Evolutionary conservation across 2,797 vertebrate species (phyloP).

Genomic region (Peromyscus eremicus): DNA sequence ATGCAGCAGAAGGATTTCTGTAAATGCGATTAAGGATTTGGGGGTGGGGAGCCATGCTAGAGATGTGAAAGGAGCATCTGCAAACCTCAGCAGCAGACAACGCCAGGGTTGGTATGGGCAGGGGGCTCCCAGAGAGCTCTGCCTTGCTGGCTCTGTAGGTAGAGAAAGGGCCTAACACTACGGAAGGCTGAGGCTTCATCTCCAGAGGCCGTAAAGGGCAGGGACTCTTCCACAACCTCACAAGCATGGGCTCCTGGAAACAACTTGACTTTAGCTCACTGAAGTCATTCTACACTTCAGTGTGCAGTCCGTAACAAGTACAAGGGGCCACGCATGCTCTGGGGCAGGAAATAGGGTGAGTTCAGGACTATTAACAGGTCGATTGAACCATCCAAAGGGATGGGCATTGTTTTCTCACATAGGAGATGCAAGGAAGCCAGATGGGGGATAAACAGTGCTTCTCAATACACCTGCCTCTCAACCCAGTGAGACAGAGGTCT

Average conservation of each 20-base stretch:
- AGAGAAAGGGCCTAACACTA: neutral
- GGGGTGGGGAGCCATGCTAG: neutral
- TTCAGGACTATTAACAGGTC: neutral
- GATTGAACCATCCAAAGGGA: neutral
- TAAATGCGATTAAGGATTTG: neutral
- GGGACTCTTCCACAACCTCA: neutral
- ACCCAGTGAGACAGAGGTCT: neutral
- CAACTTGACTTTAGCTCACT: neutral
- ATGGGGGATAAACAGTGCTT: neutral
- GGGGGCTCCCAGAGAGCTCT: neutral
- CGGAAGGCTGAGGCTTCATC: no score
- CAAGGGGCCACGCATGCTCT: neutral
- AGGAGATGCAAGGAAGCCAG: neutral
- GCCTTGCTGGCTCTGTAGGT: no score
- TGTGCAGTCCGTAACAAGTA: neutral
- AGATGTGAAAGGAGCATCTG: neutral
- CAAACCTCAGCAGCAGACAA: neutral
- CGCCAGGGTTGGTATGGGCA: accelerated
- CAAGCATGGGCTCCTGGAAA: neutral
- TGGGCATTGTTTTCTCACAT: neutral
- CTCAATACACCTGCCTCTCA: no score
- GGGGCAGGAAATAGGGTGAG: neutral
- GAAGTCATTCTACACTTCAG: neutral
- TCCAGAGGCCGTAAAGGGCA: neutral
- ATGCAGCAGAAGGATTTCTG: neutral